phyloP scores from a whole-genome alignment of 2,797 vertebrate species.

The Protosalanx chinensis region DNA sequence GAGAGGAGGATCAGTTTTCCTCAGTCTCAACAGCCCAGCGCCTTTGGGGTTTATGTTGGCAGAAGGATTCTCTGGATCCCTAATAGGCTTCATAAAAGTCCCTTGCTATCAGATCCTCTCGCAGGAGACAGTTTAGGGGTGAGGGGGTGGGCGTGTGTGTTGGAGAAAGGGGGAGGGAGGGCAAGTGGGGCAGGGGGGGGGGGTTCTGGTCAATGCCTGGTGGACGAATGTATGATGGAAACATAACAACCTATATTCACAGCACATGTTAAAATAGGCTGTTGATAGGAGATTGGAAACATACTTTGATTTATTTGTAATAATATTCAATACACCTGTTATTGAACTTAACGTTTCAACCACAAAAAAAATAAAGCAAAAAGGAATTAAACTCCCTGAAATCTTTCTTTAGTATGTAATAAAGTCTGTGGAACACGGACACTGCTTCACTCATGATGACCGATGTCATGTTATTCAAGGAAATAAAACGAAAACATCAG shows the following conservation, averaged over 20 bases:
- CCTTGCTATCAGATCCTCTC: conserved; percentile 30
- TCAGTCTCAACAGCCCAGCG: conserved; percentile 45
- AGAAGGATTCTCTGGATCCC: conserved; percentile 39
- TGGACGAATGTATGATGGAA: no score
- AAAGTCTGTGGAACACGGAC: conserved; percentile 2
- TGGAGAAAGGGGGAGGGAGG: conserved; percentile 35
- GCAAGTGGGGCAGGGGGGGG: background rate
- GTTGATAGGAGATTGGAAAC: conserved; percentile 28
- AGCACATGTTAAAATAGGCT: conserved; percentile 40
- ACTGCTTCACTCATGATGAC: no score
- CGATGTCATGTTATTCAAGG: no score
- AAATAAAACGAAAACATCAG: conserved; percentile 7
- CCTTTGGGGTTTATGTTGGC: conserved; percentile 60
- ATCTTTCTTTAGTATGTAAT: background rate
- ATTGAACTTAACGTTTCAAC: background rate
- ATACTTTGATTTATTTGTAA: background rate
- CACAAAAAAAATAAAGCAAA: background rate
- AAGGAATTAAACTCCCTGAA: background rate
- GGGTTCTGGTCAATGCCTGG: background rate
- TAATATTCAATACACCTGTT: background rate
- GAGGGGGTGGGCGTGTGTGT: conserved; percentile 18
- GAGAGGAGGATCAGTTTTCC: conserved; percentile 24
- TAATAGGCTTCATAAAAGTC: conserved; percentile 38
- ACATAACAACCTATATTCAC: conserved; percentile 22
- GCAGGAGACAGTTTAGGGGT: background rate